Conservation (phyloP, 2,113 vertebrate genomes). For the Nycticryphes semicollaris region DNA sequence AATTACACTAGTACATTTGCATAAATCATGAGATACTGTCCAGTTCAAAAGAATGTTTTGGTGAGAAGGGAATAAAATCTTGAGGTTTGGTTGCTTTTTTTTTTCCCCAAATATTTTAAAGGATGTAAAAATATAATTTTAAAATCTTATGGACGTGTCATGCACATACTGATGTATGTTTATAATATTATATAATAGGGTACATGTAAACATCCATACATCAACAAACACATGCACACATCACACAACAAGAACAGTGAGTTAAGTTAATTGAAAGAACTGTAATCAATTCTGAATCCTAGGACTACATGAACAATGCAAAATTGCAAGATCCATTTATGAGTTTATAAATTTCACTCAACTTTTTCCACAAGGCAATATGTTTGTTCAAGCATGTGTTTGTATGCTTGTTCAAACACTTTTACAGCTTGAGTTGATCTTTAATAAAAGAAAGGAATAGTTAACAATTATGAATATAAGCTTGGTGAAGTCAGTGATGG, state of each 20-base stretch:
- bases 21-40: neutral
- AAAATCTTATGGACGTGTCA: neutral
- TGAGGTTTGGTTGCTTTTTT: neutral
- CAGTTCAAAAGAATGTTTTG: neutral
- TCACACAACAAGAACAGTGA: neutral
- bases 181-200: neutral
- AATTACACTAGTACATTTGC: neutral
- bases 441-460: neutral
- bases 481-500: neutral
- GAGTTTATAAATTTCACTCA: neutral
- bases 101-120: neutral
- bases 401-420: neutral
- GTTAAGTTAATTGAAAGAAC: neutral
- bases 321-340: neutral
- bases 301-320: neutral
- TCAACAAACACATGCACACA: neutral
- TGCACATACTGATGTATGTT: neutral
- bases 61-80: neutral
- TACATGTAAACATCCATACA: accelerated
- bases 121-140: neutral
- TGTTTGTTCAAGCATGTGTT: neutral
- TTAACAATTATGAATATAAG: neutral
- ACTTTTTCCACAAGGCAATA: neutral
- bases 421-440: neutral
- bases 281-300: neutral